A percentile compares a stretch with the other conserved stretches of the same genome.
Conservation (phyloP, 2,113 vertebrate genomes). For the Perca flavescens region DNA sequence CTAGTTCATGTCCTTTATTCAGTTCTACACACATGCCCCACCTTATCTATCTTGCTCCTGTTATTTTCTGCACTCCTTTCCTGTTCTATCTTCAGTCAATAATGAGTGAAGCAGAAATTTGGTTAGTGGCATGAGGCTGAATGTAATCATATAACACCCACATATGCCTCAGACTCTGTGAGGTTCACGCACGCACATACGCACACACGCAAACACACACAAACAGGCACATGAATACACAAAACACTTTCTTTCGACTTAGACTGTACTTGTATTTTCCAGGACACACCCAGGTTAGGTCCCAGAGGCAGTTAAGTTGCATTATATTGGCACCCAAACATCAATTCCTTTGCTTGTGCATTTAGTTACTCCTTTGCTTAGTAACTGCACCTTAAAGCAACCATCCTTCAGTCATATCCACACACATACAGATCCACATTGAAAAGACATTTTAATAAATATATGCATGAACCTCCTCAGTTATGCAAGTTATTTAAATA, state of each 20-base stretch:
- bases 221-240: neutral
- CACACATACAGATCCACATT: neutral
- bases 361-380: slow-evolving; percentile 46
- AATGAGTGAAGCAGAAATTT: slow-evolving; percentile 67
- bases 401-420: neutral
- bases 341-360: slow-evolving; percentile 31
- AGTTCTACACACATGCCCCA: slow-evolving; percentile 33
- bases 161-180: slow-evolving; percentile 54
- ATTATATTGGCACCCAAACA: slow-evolving; percentile 43
- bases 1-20: slow-evolving; percentile 35
- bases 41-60: slow-evolving; percentile 41
- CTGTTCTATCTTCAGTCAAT: slow-evolving; percentile 60
- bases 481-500: neutral
- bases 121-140: slow-evolving; percentile 65
- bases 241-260: neutral
- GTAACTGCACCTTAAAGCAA: slow-evolving; percentile 40
- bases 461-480: neutral
- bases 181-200: slow-evolving; percentile 8
- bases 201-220: neutral
- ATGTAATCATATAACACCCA: slow-evolving; percentile 74
- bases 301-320: slow-evolving; percentile 32
- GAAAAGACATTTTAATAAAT: neutral
- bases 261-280: slow-evolving; percentile 21
- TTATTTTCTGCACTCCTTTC: slow-evolving; percentile 44
- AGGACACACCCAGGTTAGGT: slow-evolving; percentile 9